A percentile compares a stretch with the other conserved stretches of the same genome.
phyloP scores from a whole-genome alignment of 2,888 invertebrate genomes.

The Agonopterix subpropinquella region DNA sequence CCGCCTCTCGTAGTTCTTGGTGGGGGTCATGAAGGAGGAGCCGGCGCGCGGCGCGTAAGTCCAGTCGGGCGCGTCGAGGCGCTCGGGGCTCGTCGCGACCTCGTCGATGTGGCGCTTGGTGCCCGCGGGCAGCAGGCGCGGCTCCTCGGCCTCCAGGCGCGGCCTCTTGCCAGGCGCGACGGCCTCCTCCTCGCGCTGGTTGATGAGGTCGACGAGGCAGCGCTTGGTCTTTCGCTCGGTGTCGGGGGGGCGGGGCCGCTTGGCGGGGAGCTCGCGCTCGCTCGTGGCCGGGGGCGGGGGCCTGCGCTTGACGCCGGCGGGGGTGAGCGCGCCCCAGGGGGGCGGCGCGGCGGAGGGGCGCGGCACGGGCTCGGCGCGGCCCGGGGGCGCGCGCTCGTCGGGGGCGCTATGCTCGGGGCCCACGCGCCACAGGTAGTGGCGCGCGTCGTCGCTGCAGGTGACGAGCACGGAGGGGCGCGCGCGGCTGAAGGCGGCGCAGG shows the following conservation, averaged over 20 bases:
- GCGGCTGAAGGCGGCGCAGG: conserved; percentile 88
- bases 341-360: conserved; percentile 45
- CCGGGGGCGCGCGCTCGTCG: conserved; percentile 31
- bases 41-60: conserved; percentile 34
- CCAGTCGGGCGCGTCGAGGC: conserved; percentile 30
- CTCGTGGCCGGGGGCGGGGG: conserved; percentile 34
- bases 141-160: conserved; percentile 27
- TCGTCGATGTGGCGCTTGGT: conserved; percentile 44
- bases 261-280: conserved; percentile 36
- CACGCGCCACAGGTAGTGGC: conserved; percentile 85
- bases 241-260: conserved; percentile 38
- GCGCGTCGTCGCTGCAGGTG: conserved; percentile 90
- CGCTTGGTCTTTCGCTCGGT: conserved; percentile 40
- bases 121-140: conserved; percentile 26
- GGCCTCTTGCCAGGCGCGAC: conserved; percentile 34
- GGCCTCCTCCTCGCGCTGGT: conserved; percentile 32
- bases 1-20: conserved; percentile 42
- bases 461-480: conserved; percentile 76
- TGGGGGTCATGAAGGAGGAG: conserved; percentile 50
- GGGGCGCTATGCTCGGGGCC: conserved; percentile 53
- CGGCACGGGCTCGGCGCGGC: conserved; percentile 25
- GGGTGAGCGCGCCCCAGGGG: conserved; percentile 33
- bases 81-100: conserved; percentile 17
- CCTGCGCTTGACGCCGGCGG: conserved; percentile 35
- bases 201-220: conserved; percentile 56